Evolutionary conservation across 2,888 invertebrate species (phyloP), one percentile per base, ranked within the genome.

Genomic region (Troides helena): DNA sequence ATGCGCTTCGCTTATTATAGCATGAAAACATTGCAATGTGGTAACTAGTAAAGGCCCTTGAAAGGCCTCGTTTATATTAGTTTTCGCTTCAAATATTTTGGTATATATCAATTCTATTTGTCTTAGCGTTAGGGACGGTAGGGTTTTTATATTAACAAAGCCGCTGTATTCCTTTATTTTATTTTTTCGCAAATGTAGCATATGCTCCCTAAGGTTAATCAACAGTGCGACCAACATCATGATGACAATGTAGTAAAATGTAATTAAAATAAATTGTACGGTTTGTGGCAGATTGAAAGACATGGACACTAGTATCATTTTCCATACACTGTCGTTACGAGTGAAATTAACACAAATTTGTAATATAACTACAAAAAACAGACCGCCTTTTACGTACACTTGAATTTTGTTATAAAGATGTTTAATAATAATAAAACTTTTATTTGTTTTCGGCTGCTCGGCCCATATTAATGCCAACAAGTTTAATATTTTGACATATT

Each of bases 1-100:
- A 72, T 90, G 84, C 0, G 84, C 74, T 68, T 90, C 88, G 64
- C 88, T 88, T 1, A 91, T 84, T 57, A 89, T 83, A 0, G 85
- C 72, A 69, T 91, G 91, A 62, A 91, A 90, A 72, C 86, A 84
- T 74, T 90, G 91, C 14, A 88, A 62, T 2, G 83, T 75, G 0
- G 84, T 83, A 12, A 85, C 73, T 25, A 91, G 71, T 50, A 91
- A 80, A 0, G 86, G 82, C 0, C 84, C 85, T 76, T 88, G 82
- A 73, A 90, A 91, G 8, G 81, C 80, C 39, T 77, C 65, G 69
- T 85, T 88, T 66, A 90, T 85, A 17, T 77, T 76, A 5, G 77
- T 73, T 72, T 86, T 89, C 18, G 85, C 76, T 39, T 84, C 81
- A 66, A 83, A 82, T 8, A 78, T 82, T 68, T 83, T 83, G 0